These are phyloP conservation scores for Xenus cinereus DNA, from an alignment of 2,113 vertebrate species.

Conservation along the genomic window DNA sequence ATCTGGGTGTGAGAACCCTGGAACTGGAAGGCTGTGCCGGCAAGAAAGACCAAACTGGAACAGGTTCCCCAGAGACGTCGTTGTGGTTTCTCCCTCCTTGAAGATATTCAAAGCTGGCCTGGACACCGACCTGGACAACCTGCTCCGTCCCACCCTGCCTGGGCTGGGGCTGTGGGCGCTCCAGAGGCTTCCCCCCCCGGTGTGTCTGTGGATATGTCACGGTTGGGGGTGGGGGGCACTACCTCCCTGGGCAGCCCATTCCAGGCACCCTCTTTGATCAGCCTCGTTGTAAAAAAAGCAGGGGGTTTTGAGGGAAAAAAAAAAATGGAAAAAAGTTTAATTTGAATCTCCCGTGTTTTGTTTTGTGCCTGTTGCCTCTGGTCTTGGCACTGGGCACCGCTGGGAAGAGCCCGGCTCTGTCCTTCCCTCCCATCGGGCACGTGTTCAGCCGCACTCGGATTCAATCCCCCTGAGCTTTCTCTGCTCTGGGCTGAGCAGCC, in stretches of 20 bases:
- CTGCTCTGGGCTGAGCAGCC: too few relatives aligned
- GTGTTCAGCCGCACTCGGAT: accelerated
- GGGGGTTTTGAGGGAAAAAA: background rate
- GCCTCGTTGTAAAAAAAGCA: background rate
- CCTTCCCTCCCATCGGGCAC: background rate
- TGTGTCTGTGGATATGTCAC: accelerated
- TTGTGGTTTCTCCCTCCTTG: background rate
- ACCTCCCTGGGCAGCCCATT: background rate
- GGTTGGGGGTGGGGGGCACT: background rate
- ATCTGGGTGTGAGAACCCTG: too few relatives aligned
- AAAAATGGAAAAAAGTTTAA: background rate
- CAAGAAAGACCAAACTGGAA: background rate
- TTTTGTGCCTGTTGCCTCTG: background rate
- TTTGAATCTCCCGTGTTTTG: background rate
- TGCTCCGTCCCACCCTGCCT: accelerated
- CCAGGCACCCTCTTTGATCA: background rate
- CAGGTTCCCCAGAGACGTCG: accelerated
- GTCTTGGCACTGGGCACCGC: background rate
- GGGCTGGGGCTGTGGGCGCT: background rate
- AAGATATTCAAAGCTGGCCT: accelerated
- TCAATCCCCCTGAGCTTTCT: accelerated
- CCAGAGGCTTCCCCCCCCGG: accelerated
- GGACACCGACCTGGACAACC: background rate
- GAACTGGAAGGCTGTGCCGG: background rate
- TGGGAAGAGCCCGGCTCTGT: background rate